A percentile compares a stretch with the other conserved stretches of the same genome.
These are phyloP conservation scores for Tinea trinotella DNA, from an alignment of 2,888 invertebrate genomes.

Conservation along the genomic window DNA sequence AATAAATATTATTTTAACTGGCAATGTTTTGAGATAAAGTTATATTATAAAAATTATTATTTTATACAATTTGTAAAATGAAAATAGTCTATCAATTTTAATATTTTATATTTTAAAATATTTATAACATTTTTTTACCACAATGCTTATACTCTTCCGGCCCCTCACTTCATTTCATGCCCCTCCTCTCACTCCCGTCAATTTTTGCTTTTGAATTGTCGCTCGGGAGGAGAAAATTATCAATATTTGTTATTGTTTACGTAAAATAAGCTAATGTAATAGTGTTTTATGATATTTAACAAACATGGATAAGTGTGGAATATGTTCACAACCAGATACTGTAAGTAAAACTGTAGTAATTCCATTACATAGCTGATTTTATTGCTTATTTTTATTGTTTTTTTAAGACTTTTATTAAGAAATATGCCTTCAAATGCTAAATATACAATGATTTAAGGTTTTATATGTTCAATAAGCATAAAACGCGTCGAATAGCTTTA, in stretches of 20 bases:
- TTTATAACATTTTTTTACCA: too few relatives aligned
- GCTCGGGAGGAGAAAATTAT: constrained; percentile 33
- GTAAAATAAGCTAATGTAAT: constrained; percentile 1
- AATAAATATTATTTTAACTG: too few relatives aligned
- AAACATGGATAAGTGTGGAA: constrained; percentile 63
- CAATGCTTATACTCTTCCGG: too few relatives aligned
- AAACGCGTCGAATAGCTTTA: neutral
- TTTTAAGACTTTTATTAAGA: constrained; percentile 56
- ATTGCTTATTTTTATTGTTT: constrained; percentile 55
- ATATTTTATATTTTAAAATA: too few relatives aligned
- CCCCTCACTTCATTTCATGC: constrained; percentile 28
- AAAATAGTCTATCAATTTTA: too few relatives aligned
- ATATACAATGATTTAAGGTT: constrained; percentile 27
- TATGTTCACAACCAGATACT: constrained; percentile 57
- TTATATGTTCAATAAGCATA: constrained; percentile 10
- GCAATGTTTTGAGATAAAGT: too few relatives aligned
- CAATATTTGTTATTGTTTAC: constrained; percentile 35
- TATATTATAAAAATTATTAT: too few relatives aligned
- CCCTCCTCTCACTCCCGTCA: constrained; percentile 33
- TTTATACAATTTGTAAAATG: too few relatives aligned
- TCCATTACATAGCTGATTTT: neutral
- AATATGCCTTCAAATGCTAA: constrained; percentile 41
- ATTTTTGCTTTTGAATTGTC: constrained; percentile 33
- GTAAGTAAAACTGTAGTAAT: constrained; percentile 34
- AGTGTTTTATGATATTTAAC: neutral